Conservation (phyloP, 2,888 invertebrate species). For the Ophion obscuratus region DNA sequence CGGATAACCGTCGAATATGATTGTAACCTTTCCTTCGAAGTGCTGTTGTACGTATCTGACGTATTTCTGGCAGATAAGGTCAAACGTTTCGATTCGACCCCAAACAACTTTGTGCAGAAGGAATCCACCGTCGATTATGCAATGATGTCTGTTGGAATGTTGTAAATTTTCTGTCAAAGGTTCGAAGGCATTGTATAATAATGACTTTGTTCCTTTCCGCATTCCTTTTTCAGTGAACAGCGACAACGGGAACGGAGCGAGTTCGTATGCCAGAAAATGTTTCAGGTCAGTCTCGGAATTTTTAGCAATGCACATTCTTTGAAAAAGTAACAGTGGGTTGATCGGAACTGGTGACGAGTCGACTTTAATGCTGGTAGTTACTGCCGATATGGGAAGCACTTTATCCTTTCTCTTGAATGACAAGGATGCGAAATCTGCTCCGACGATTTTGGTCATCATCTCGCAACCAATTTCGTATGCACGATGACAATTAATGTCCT, state of each 20-base stretch:
- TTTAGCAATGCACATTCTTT: not conserved
- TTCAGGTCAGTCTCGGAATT: slow-evolving; percentile 39
- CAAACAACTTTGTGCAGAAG: slow-evolving; percentile 32
- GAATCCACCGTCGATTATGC: slow-evolving; percentile 16
- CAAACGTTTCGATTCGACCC: slow-evolving; percentile 22
- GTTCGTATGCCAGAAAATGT: slow-evolving; percentile 50
- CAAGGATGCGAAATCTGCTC: slow-evolving; percentile 39
- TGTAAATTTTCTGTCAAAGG: too few relatives aligned
- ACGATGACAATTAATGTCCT: too few relatives aligned
- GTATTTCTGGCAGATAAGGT: slow-evolving; percentile 25
- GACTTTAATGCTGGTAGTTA: slow-evolving; percentile 40
- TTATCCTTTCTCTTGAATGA: slow-evolving; percentile 47
- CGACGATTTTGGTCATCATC: slow-evolving; percentile 41
- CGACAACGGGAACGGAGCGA: slow-evolving; percentile 51
- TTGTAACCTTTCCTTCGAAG: too few relatives aligned
- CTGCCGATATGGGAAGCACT: slow-evolving; percentile 30
- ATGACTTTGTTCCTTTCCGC: too few relatives aligned
- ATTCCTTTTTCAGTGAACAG: not conserved
- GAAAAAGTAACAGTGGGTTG: not conserved
- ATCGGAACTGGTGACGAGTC: slow-evolving; percentile 17
- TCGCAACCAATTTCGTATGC: slow-evolving; percentile 53
- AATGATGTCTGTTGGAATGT: slow-evolving; percentile 5
- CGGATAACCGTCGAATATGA: too few relatives aligned
- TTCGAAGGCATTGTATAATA: too few relatives aligned
- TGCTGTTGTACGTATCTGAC: not conserved